Evolutionary conservation across 2,797 vertebrate species (phyloP).

Genomic region (Tinamus major): DNA sequence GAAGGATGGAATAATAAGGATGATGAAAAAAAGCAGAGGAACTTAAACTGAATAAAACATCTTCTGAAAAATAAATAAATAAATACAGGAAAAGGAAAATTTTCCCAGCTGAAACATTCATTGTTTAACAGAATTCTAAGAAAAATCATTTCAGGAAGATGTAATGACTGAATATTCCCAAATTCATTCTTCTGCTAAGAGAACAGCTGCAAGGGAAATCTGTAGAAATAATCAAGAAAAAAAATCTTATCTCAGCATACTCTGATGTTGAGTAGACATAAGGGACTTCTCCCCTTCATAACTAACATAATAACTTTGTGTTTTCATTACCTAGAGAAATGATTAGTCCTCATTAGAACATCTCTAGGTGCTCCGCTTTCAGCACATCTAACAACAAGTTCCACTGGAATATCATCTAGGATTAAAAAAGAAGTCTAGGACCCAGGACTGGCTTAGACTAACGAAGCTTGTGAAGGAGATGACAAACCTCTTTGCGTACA

Average conservation of each 20-base stretch:
- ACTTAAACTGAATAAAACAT: neutral
- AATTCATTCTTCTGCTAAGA: conserved; percentile 26
- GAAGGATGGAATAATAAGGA: neutral
- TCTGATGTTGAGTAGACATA: neutral
- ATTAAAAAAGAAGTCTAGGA: neutral
- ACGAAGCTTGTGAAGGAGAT: accelerated
- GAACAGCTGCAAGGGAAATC: conserved; percentile 12
- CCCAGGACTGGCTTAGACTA: neutral
- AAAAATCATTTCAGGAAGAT: conserved; percentile 39
- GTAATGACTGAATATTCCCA: conserved; percentile 45
- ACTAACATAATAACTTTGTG: neutral
- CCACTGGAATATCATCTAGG: neutral
- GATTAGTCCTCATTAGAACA: neutral
- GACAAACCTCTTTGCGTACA: neutral
- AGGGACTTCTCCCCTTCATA: conserved; percentile 27
- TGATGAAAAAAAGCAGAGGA: neutral
- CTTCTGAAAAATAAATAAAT: neutral
- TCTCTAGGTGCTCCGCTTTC: neutral
- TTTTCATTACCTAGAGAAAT: conserved; percentile 26
- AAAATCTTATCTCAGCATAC: neutral
- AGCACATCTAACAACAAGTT: neutral
- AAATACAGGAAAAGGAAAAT: neutral
- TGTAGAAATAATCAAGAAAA: conserved; percentile 16
- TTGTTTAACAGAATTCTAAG: neutral
- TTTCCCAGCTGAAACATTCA: conserved; percentile 1